These are phyloP conservation scores for Protonibea diacanthus DNA, from an alignment of 2,797 vertebrate genomes.

Conservation along the genomic window DNA sequence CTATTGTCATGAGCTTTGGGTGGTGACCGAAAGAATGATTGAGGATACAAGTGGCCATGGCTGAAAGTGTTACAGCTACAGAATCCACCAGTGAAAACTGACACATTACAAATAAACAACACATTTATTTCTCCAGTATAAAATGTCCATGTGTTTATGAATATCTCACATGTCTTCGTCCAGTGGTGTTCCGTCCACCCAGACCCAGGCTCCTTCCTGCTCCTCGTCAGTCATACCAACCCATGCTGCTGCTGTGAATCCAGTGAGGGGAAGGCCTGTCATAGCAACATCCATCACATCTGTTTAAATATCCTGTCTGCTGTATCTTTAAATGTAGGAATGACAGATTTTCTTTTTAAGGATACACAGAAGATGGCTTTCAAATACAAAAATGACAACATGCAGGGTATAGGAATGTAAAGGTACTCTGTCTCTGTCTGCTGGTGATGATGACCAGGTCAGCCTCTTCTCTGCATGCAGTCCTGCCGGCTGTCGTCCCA, in stretches of 20 bases:
- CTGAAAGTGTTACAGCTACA: too few relatives aligned
- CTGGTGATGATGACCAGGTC: constrained; percentile 63
- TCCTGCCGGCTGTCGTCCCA: constrained; percentile 50
- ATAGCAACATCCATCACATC: background rate
- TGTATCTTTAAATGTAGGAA: background rate
- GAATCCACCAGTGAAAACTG: too few relatives aligned
- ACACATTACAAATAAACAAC: too few relatives aligned
- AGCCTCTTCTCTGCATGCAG: constrained; percentile 44
- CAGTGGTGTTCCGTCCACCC: constrained; percentile 66
- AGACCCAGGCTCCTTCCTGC: constrained; percentile 55
- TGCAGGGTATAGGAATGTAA: background rate
- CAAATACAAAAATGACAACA: background rate
- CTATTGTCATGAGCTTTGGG: too few relatives aligned
- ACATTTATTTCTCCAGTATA: background rate
- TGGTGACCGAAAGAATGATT: too few relatives aligned
- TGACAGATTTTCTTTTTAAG: background rate
- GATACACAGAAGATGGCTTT: background rate
- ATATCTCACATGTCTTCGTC: constrained; percentile 37
- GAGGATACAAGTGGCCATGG: too few relatives aligned
- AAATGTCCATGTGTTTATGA: background rate
- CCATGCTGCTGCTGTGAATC: constrained; percentile 41
- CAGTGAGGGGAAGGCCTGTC: constrained; percentile 59
- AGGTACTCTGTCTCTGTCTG: constrained; percentile 62
- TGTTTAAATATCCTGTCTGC: background rate
- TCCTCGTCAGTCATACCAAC: constrained; percentile 69